Base-by-base conservation (phyloP, 1,140 invertebrate genomes). In the Ostrea edulis region DNA sequence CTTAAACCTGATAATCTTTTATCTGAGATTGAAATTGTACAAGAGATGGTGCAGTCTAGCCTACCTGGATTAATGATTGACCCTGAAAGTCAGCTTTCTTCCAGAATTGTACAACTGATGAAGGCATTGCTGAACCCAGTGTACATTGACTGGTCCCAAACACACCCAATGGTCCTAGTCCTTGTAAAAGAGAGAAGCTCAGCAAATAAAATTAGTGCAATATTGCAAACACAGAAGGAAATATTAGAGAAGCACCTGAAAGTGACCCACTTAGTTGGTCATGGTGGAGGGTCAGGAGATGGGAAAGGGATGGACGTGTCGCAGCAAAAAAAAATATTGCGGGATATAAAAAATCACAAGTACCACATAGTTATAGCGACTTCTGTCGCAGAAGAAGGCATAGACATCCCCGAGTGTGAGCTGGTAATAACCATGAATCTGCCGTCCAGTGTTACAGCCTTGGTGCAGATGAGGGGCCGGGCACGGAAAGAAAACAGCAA, bases 401-500 rank as follows among this genome's bases (percentile, higher is more conserved):
- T 95, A 52, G 94, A 95, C 87, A 89, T 94, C 68, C 93, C 93
- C 14, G 91, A 93, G 82, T 94, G 94, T 86, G 90, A 94, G 81
- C 92, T 93, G 14, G 94, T 95, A 35, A 90, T 95, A n/a, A 91
- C 90, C 55, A 88, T 94, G 89, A 93, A 94, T 71, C 92, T 93
- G 9, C 94, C 94, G 5, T 91, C 90, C 11, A 93, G 91, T 51
- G 91, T 94, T 22, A 92, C 91, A 25, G 92, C 93, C 8, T 87
- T 94, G 11, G 93, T 95, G 7, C 94, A 95, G 88, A 94, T 93
- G 90, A 87, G 94, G 52, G 94, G 94, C 0, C 87, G 94, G 51
- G 94, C 94, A 1, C 82, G 94, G 44, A 91, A 92, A 77, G 91
- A 92, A 51, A 88, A 91, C 54, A 94, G 94, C 88, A 90, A 92